phyloP scores from a whole-genome alignment of 2,113 vertebrate genomes.

The Manacus vitellinus region DNA sequence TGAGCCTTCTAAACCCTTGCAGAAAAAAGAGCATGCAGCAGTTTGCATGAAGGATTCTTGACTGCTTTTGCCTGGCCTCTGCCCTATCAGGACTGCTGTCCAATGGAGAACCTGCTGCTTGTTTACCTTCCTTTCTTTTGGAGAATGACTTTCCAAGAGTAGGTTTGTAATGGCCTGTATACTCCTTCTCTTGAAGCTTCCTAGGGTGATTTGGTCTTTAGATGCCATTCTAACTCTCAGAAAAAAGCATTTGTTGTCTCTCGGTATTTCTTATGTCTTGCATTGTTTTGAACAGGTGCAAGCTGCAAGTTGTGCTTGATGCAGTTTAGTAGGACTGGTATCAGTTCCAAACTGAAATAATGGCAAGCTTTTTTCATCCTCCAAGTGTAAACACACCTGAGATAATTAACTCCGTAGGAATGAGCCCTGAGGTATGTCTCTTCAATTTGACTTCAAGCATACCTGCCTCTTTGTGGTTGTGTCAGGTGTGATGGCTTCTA shows the following conservation, averaged over 20 bases:
- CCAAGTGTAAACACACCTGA: not conserved
- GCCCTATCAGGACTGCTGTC: not conserved
- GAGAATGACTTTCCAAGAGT: not conserved
- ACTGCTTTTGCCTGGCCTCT: not conserved
- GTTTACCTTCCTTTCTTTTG: not conserved
- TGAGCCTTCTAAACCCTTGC: not conserved
- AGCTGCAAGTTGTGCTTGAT: not conserved
- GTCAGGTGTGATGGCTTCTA: not conserved
- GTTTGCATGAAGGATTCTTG: not conserved
- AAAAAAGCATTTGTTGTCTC: not conserved
- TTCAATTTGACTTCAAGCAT: not conserved
- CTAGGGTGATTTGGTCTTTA: not conserved
- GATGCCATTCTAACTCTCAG: not conserved
- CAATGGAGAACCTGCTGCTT: not conserved
- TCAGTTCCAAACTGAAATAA: not conserved
- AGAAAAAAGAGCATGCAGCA: rapidly evolving
- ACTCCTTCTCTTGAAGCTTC: not conserved
- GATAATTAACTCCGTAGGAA: not conserved
- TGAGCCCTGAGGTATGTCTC: not conserved
- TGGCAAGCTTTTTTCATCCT: not conserved
- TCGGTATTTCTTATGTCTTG: not conserved
- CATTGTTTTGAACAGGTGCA: not conserved
- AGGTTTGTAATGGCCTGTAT: not conserved
- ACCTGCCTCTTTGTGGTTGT: not conserved
- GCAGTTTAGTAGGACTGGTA: not conserved